Base-by-base conservation (phyloP, 2,113 vertebrate genomes). In the Zeus faber region DNA sequence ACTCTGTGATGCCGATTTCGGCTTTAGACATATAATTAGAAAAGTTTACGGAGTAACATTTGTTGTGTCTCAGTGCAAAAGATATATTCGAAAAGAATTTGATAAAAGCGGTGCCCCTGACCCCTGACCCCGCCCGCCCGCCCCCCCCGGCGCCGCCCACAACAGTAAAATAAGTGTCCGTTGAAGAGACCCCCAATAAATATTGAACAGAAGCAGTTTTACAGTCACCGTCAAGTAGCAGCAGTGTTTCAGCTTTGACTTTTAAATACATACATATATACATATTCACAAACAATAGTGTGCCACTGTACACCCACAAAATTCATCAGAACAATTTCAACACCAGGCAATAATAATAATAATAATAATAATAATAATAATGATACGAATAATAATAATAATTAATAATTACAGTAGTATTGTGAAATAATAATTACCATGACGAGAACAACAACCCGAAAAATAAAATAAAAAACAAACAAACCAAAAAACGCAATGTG, bases 141-240 rank as follows among this genome's bases (percentile, higher is more conserved):
- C 35, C 47, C 43, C 49, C 26, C 69, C 47, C n/a, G 48, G 51
- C 65, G 58, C 51, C 60, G 50, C 58, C 73, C 79, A 54, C n/a
- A 44, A 83, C 77, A 57, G 40, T 67, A 72, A 55, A 68, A 69
- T 58, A 75, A 70, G 3, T 33, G 63, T 59, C 58, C 79, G 23
- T 46, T 66, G 59, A 71, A 55, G 58, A 54, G 72, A 67, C 76
- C 80, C 62, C 62, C 60, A 79, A 87, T 84, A 83, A 89, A 88
- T 88, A 87, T 85, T 83, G 84, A 85, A 89, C 77, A 86, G 76
- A 81, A 89, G 80, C 86, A 85, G 77, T 84, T 85, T 82, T 89
- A 90, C 87, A 90, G 87, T 91, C 85, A 88, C 83, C 73, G 76
- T 89, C 85, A 88, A 77, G 79, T 89, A 91, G 90, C 87, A 91